Conservation (phyloP, 1,140 invertebrate species). For the Cepaea nemoralis region DNA sequence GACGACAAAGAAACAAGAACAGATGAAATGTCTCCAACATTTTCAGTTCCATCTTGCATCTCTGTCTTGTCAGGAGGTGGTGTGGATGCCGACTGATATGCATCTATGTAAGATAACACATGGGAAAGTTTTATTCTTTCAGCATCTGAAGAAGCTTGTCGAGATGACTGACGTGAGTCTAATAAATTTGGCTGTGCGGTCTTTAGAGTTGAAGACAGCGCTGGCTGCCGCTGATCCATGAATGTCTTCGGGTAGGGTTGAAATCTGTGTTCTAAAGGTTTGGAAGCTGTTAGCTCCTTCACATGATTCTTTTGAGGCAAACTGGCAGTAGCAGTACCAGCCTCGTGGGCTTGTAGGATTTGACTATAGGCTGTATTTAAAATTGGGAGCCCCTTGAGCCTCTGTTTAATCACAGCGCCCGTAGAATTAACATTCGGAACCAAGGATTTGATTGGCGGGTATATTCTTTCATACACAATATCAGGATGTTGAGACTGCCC, state of each 20-base stretch:
- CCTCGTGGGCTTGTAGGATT: background rate
- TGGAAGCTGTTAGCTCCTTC: background rate
- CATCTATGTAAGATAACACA: background rate
- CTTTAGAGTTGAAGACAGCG: background rate
- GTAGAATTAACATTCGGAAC: slow-evolving; percentile 6
- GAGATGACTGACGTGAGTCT: background rate
- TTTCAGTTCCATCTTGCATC: background rate
- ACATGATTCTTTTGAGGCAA: background rate
- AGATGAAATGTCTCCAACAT: background rate
- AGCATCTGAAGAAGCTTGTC: background rate
- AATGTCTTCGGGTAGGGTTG: background rate
- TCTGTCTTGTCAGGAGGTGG: background rate
- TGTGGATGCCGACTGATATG: background rate
- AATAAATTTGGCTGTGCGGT: background rate
- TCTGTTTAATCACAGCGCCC: slow-evolving; percentile 34
- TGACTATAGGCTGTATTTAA: background rate
- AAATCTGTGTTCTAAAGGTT: background rate
- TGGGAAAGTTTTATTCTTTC: background rate
- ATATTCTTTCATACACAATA: slow-evolving; percentile 32
- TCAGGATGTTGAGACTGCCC: background rate
- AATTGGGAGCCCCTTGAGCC: background rate
- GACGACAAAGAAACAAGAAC: background rate
- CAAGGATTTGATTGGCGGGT: slow-evolving; percentile 26
- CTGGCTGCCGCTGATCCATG: background rate
- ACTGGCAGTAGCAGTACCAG: background rate